phyloP scores from a whole-genome alignment of 1,140 invertebrate genomes.

The Acyrthosiphon pisum region DNA sequence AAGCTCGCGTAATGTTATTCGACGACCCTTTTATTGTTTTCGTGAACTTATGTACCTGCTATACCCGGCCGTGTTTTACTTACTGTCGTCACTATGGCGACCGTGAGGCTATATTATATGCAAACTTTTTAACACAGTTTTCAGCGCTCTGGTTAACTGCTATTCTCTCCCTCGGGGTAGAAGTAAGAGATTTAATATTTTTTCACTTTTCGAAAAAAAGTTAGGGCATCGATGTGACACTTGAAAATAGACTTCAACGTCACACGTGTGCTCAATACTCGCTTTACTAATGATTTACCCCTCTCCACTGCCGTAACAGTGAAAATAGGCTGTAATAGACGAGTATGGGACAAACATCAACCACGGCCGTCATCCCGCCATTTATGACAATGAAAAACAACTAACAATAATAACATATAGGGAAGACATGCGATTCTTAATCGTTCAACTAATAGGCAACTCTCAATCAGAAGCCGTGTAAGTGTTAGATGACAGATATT shows the following conservation, averaged over 20 bases:
- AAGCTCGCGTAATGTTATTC: not conserved
- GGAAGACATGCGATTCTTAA: not conserved
- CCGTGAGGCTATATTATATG: constrained; percentile 12
- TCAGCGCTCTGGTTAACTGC: constrained; percentile 41
- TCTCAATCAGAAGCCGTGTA: not conserved
- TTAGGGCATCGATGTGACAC: not conserved
- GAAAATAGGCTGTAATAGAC: not conserved
- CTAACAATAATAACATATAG: not conserved
- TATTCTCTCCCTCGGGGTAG: not conserved
- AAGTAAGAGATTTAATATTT: constrained; percentile 23
- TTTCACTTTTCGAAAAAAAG: constrained; percentile 8
- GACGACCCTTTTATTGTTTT: constrained; percentile 55
- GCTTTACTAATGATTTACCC: not conserved
- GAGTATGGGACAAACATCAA: not conserved
- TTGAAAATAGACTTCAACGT: not conserved
- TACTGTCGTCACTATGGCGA: constrained; percentile 42
- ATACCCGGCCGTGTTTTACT: constrained; percentile 35
- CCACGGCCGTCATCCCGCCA: too few species aligned
- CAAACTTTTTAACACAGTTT: constrained; percentile 54
- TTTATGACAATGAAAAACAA: not conserved
- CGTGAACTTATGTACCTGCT: constrained; percentile 38
- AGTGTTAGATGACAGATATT: not conserved
- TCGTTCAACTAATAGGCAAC: not conserved
- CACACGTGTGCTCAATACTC: not conserved
- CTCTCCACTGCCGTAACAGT: not conserved